Percentiles rank a stretch among this genome's conserved stretches.
Conservation (phyloP, 2,113 vertebrate genomes). For the Bombycilla garrulus region DNA sequence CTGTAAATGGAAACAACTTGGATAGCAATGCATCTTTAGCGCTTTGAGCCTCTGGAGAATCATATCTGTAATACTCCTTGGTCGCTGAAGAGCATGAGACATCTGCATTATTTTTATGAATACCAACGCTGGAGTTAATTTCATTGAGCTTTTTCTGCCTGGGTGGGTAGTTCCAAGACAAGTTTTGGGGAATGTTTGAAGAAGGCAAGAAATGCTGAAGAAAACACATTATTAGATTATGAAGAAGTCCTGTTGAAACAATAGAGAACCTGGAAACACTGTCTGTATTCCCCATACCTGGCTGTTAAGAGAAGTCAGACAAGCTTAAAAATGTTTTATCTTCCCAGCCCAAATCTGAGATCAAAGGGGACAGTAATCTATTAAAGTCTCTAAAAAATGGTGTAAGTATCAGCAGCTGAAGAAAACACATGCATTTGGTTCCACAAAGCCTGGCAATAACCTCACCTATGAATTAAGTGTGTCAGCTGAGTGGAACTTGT, state of each 20-base stretch:
- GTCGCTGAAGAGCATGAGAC: background rate
- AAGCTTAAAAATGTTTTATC: background rate
- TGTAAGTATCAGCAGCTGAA: background rate
- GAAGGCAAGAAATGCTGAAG: background rate
- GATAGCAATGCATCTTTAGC: background rate
- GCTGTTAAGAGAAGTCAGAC: background rate
- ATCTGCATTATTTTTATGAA: background rate
- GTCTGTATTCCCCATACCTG: background rate
- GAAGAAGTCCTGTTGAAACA: background rate
- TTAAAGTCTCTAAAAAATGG: background rate
- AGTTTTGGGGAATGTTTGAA: background rate
- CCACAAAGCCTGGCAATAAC: background rate
- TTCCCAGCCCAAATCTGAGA: background rate
- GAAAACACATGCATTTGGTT: background rate
- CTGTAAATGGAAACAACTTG: background rate
- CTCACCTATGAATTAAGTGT: background rate
- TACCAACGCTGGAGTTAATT: background rate
- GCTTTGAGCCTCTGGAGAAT: background rate
- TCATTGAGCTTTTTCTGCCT: background rate
- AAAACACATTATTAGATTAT: background rate
- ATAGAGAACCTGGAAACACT: background rate
- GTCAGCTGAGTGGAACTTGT: background rate
- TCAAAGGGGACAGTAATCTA: background rate
- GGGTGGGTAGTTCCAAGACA: background rate
- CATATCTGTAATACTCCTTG: background rate